phyloP scores from a whole-genome alignment of 2,888 invertebrate genomes.

The Ariolimax columbianus region DNA sequence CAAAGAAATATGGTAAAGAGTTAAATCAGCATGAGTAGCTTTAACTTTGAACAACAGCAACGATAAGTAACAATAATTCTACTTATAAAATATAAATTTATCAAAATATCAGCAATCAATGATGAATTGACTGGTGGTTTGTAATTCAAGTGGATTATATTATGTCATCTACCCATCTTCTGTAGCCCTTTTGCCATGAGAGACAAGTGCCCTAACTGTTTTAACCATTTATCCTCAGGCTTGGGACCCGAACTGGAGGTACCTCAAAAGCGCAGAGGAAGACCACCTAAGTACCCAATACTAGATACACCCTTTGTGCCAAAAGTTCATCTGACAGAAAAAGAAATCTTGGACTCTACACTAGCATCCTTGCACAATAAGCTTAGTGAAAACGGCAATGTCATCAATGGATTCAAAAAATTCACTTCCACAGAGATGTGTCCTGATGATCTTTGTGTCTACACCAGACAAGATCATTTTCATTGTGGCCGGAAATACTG shows the following conservation, averaged over 20 bases:
- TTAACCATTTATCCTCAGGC: slow-evolving; percentile 5
- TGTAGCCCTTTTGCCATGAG: no score
- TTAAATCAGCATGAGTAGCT: no score
- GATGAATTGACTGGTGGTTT: no score
- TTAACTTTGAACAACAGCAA: no score
- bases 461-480: slow-evolving; percentile 86
- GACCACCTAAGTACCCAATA: slow-evolving; percentile 93
- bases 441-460: slow-evolving; percentile 86
- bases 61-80: no score
- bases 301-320: slow-evolving; percentile 74
- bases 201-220: no score
- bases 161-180: no score
- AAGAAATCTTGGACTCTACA: slow-evolving; percentile 65
- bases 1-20: no score
- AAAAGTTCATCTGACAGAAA: slow-evolving; percentile 70
- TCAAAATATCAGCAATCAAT: no score
- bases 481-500: slow-evolving; percentile 91
- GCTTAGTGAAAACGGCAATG: slow-evolving; percentile 40
- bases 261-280: slow-evolving; percentile 85
- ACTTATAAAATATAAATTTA: no score
- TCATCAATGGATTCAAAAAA: slow-evolving; percentile 72
- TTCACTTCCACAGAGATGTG: slow-evolving; percentile 82
- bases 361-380: slow-evolving; percentile 51
- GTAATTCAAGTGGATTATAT: no score
- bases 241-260: slow-evolving; percentile 27